Base-by-base conservation (phyloP, 2,888 invertebrate species). In the Hipparchia semele region DNA sequence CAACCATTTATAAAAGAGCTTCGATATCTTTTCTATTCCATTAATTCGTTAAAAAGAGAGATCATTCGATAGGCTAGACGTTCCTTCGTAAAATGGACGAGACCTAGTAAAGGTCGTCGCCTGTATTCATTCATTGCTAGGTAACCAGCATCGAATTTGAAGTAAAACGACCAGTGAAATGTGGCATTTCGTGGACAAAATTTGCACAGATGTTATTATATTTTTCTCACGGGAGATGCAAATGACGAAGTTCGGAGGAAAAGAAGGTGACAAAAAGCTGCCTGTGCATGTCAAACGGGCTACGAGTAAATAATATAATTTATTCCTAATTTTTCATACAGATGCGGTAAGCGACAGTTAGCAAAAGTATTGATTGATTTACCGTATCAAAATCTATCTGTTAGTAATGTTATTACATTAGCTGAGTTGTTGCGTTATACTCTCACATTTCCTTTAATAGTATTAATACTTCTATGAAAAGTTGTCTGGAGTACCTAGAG, bases 91-190 rank as follows among this genome's bases (percentile, higher is more conserved):
- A 67, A 73, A 76, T 87, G 87, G 90, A 71, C 79, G 81, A 82
- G 79, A 82, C 83, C 80, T 82, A 85, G 82, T 79, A 84, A 86
- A 84, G 86, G 86, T 86, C 83, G 85, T 82, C 85, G 85, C 83
- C 82, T 84, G 84, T 89, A 87, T 91, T 89, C 90, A 90, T 88
- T 83, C 85, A 83, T 87, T 85, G 84, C 87, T 87, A 88, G 88
- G 88, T 88, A 88, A 87, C 87, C 82, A 84, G 82, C 83, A 84
- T 85, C 84, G 87, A 88, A 87, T 88, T 88, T 85, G 88, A 83
- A 87, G 88, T 83, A 80, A 85, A 85, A 87, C 83, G 86, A 82
- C 83, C 81, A 83, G 85, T 86, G 86, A 89, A 90, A 90, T 89
- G 88, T 88, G 85, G 83, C 89, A 88, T 84, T 84, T 88, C 86